phyloP scores from a whole-genome alignment of 2,113 vertebrate genomes.

The Alligator sinensis region DNA sequence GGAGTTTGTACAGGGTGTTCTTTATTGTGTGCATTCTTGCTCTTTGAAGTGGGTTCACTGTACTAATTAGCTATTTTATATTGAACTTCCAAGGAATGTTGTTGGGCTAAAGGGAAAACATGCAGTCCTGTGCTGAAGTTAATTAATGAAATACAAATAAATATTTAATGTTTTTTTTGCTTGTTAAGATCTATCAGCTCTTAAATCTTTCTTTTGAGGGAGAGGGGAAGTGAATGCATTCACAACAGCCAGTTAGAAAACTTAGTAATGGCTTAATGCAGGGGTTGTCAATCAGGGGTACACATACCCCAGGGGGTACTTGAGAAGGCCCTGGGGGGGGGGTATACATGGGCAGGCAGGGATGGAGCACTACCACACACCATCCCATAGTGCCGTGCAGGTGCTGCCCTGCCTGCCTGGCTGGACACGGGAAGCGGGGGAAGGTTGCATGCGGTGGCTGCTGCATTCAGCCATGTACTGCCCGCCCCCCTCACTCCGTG shows the following conservation, averaged over 20 bases:
- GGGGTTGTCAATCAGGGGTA: no score
- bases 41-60: neutral
- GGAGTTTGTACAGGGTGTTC: neutral
- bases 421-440: no score
- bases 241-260: neutral
- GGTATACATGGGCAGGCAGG: no score
- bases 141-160: neutral
- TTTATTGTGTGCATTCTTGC: neutral
- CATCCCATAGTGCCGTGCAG: no score
- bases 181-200: neutral
- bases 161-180: neutral
- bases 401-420: no score
- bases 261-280: neutral
- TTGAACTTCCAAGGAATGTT: neutral
- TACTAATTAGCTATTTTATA: neutral
- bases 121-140: neutral
- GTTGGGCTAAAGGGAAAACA: neutral
- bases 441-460: no score
- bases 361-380: no score
- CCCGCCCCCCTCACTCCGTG: no score
- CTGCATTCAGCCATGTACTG: no score
- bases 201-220: neutral
- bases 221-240: neutral
- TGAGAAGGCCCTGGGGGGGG: no score
- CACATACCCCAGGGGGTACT: no score